Percentiles rank a stretch among this genome's conserved stretches.
These are phyloP conservation scores for Periparus ater DNA, from an alignment of 2,797 vertebrate species.

Conservation along the genomic window DNA sequence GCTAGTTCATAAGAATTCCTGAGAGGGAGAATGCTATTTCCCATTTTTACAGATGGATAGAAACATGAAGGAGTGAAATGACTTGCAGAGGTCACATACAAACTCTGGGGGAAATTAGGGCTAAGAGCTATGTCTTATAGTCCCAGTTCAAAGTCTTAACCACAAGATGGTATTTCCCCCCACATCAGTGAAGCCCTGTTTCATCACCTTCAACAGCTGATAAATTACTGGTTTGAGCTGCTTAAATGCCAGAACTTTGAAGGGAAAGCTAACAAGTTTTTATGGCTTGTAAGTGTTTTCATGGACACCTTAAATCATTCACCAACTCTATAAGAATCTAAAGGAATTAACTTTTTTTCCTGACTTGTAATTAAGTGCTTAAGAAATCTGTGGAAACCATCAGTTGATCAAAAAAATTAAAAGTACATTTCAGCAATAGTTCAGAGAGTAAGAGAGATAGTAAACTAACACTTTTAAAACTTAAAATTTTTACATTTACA, in stretches of 20 bases:
- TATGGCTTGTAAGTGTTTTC: background rate
- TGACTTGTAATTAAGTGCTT: background rate
- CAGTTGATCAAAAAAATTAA: background rate
- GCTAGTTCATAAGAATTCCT: background rate
- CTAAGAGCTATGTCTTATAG: background rate
- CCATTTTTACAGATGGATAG: background rate
- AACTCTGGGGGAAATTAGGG: background rate
- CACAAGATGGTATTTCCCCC: background rate
- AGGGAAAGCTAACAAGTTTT: background rate
- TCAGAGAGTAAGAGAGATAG: background rate
- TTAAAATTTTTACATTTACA: background rate
- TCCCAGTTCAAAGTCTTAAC: background rate
- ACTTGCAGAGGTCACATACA: background rate
- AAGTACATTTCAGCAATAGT: background rate
- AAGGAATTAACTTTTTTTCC: background rate
- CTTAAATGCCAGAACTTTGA: background rate
- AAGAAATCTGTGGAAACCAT: background rate
- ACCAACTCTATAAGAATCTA: background rate
- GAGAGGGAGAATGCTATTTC: background rate
- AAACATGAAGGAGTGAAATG: background rate
- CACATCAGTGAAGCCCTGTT: background rate
- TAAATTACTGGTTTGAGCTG: background rate
- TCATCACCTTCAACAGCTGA: constrained; percentile 15
- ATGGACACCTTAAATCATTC: background rate
- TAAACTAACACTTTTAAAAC: background rate